phyloP scores from a whole-genome alignment of 2,113 vertebrate genomes.

The Crotalus helleri region DNA sequence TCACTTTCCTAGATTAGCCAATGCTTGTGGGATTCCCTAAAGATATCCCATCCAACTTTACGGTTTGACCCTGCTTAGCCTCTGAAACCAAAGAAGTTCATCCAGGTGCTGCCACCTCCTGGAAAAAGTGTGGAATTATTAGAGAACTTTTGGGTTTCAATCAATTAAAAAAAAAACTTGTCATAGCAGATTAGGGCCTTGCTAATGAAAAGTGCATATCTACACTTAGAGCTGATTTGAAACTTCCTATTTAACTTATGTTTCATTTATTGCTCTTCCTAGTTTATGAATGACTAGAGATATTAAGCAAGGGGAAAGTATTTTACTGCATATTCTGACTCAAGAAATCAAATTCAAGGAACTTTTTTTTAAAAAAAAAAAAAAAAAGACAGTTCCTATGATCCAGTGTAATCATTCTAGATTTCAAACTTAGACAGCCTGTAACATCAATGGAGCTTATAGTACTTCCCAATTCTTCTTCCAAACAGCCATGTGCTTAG shows the following conservation, averaged over 20 bases:
- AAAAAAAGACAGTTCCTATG: not conserved
- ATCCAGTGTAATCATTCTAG: not conserved
- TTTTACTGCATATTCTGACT: not conserved
- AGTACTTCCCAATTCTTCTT: not conserved
- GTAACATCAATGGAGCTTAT: not conserved
- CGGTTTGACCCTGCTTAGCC: not conserved
- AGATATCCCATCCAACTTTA: not conserved
- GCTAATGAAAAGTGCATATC: not conserved
- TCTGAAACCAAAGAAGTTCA: not conserved
- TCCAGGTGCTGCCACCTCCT: not conserved
- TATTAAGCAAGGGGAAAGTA: not conserved
- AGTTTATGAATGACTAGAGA: not conserved
- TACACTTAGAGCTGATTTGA: not conserved
- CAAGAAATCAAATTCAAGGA: not conserved
- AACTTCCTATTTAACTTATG: not conserved
- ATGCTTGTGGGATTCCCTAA: not conserved
- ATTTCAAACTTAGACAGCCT: not conserved
- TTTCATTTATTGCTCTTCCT: not conserved
- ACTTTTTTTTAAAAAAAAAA: not conserved
- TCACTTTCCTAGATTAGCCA: not conserved
- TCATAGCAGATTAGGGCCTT: not conserved
- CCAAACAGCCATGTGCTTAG: not conserved
- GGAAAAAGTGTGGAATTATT: not conserved
- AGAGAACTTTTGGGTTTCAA: not conserved
- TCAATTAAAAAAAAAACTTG: not conserved